Evolutionary conservation across 2,797 vertebrate genomes (phyloP), one percentile per base, ranked within the genome.

Genomic region (Sebastes minor): DNA sequence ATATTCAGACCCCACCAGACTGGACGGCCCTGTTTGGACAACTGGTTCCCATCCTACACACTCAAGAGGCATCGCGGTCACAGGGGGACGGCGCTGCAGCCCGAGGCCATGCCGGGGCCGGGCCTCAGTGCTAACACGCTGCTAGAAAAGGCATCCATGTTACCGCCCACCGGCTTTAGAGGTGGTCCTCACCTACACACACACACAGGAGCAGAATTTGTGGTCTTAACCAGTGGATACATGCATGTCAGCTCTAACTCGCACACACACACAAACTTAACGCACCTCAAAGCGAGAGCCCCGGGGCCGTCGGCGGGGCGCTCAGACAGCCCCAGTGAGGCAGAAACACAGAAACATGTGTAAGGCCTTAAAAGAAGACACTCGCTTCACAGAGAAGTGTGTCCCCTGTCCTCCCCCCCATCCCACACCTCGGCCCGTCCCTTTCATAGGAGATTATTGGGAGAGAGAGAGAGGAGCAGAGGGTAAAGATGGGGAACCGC

Each of bases 21-120:
- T 89, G 90, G 76, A 80, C 49, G 63, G 82, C 86, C 93, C 89
- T 96, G 94, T 96, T 96, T 96, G 89, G 95, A 96, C 95, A 96
- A 96, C 91, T 96, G 96, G 94, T 96, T 96, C 92, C 89, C 81
- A 96, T 96, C 84, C 87, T 28, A 22, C 72, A 68, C 81, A 89
- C 74, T 28, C 89, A 89, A 70, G 77, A 90, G 82, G 80, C 83
- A 76, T 88, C 56, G 69, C 49, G 13, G 76, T 75, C 86, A 84
- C 81, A 61, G 69, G 70, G 83, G 77, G 84, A 89, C 55, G 62
- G 84, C 74, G 88, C 69, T 11, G 16, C 52, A 77, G 88, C 88
- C 90, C 22, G 25, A 84, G 86, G 94, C 89, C 91, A 65, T 14
- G 5, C 10, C 2, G 9, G 55, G 80, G 77, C 84, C 11, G 20